Conservation (phyloP, 2,797 vertebrate genomes). For the Syngnathus rostellatus region DNA sequence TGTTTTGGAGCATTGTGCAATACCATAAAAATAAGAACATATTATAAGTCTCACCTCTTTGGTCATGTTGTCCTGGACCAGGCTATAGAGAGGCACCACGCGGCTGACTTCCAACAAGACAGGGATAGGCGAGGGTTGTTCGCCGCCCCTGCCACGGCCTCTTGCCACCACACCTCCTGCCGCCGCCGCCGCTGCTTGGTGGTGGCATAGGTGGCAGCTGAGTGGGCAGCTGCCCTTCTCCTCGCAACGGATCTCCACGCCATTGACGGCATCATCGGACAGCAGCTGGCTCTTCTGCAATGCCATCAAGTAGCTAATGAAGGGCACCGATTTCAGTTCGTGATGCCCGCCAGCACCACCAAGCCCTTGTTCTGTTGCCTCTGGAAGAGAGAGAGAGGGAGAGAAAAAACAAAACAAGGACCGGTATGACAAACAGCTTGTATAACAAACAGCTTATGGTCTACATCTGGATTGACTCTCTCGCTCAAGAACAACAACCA, state of each 20-base stretch:
- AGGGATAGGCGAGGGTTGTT: constrained; percentile 82
- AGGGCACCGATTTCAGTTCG: constrained; percentile 89
- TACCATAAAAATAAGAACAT: neutral
- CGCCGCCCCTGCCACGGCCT: constrained; percentile 65
- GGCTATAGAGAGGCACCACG: constrained; percentile 84
- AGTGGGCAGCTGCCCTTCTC: constrained; percentile 90
- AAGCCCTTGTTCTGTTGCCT: constrained; percentile 82
- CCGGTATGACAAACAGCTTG: too few species aligned
- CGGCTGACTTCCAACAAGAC: constrained; percentile 90
- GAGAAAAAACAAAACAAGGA: constrained; percentile 1
- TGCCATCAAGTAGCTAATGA: constrained; percentile 92
- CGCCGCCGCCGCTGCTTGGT: constrained; percentile 41
- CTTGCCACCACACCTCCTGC: constrained; percentile 34
- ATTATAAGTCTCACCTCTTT: constrained; percentile 76
- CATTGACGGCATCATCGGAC: constrained; percentile 85
- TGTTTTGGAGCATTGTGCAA: neutral
- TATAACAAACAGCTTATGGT: neutral
- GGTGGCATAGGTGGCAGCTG: constrained; percentile 88
- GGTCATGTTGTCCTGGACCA: constrained; percentile 92
- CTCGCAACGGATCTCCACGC: constrained; percentile 91
- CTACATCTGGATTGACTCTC: constrained; percentile 11
- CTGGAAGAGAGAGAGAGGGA: constrained; percentile 50
- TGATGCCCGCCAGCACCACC: constrained; percentile 66
- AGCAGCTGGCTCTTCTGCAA: constrained; percentile 91
- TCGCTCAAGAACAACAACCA: constrained; percentile 22